These are phyloP conservation scores for Astatotilapia flaviijosephi DNA, from an alignment of 2,113 vertebrate species.

Conservation along the genomic window DNA sequence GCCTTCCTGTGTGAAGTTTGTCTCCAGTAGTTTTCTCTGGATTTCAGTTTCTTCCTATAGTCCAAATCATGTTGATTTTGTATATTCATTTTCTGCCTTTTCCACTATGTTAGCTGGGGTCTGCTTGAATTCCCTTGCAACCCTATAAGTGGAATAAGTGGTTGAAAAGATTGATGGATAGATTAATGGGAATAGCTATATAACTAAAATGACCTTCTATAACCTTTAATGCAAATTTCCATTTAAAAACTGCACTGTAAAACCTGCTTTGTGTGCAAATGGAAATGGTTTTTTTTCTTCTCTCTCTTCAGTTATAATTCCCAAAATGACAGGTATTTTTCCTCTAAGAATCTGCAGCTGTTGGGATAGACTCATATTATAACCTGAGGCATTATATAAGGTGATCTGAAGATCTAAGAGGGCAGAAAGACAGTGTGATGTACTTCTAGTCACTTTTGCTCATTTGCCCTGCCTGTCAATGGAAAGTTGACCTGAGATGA, in stretches of 20 bases:
- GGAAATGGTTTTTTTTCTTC: background rate
- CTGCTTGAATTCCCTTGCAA: background rate
- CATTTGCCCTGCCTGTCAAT: constrained; percentile 37
- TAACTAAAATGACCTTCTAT: background rate
- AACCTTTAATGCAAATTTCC: background rate
- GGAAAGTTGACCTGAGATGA: constrained; percentile 40
- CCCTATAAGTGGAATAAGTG: background rate
- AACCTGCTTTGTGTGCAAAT: background rate
- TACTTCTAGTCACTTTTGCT: background rate
- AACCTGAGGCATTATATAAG: background rate
- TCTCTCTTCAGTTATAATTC: background rate
- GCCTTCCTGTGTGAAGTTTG: background rate
- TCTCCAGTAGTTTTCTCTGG: background rate
- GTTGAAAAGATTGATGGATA: background rate
- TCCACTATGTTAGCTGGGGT: background rate
- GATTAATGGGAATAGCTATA: background rate
- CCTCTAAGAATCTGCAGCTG: background rate
- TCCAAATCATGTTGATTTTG: background rate
- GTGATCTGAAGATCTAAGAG: background rate
- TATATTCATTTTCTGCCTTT: background rate
- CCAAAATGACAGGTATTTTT: background rate
- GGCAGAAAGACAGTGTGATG: background rate
- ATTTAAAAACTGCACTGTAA: background rate
- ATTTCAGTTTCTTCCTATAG: background rate
- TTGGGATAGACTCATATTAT: background rate